Evolutionary conservation across 2,113 vertebrate species (phyloP), one percentile per base, ranked within the genome.

Genomic region (Meriones unguiculatus): DNA sequence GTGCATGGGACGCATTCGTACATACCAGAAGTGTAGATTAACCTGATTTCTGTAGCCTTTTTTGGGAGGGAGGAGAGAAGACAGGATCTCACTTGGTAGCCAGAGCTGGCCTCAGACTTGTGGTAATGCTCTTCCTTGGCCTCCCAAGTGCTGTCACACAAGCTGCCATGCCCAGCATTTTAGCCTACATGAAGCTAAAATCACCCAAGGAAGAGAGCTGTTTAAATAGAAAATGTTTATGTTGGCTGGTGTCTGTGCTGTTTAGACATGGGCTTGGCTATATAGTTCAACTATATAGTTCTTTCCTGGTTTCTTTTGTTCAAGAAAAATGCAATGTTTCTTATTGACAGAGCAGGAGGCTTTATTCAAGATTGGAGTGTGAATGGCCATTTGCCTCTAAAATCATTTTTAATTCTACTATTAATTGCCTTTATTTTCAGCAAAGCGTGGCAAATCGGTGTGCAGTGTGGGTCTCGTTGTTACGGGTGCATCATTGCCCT

Each of bases 151-250:
- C 86, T 12, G 32, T n/a, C 12, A 22, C 30, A 4, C 24, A 7
- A 67, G 11, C 52, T 35, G 25, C n/a, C 7, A 0, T n/a, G 17
- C 32, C 28, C 20, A 87, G 35, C n/a, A 12, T 38, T 20, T n/a
- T 59, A 64, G 85, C 62, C 38, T 96, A 41, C 62, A 62, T 46
- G 76, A 10, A 98, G 22, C 50, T 54, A 50, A 95, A 94, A 81
- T 85, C 65, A 50, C 57, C 64, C 41, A 38, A 67, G 30, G 77
- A 85, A 80, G 54, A 84, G 7, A 54, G 22, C 32, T n/a, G 65
- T 54, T 52, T n/a, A 62, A 59, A n/a, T 57, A 57, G 32, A 38
- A 38, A 77, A 85, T 28, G n/a, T 84, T 76, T 57, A 28, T 70
- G 54, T 8, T 57, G 75, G 67, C 82, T 76, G 17, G n/a, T 84